A percentile compares a stretch with the other conserved stretches of the same genome.
These are phyloP conservation scores for Sicus ferrugineus DNA, from an alignment of 2,888 invertebrate species.

Conservation along the genomic window DNA sequence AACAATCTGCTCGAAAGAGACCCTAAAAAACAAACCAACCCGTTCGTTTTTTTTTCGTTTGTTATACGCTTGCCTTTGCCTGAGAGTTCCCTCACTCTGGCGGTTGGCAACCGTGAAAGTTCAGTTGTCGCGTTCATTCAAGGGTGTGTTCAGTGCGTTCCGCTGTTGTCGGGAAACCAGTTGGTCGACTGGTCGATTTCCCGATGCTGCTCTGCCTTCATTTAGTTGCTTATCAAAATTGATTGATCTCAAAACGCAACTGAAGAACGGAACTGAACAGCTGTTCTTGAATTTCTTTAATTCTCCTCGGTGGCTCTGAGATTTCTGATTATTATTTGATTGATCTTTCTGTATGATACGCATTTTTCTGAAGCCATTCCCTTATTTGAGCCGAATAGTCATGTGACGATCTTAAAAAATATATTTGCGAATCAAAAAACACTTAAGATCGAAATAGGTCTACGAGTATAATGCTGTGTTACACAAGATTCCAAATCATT, in stretches of 20 bases:
- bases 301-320: background rate
- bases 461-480: no score
- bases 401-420: no score
- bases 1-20: background rate
- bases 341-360: no score
- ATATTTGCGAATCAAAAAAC: no score
- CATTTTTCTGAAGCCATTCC: no score
- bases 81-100: background rate
- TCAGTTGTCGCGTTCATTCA: background rate
- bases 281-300: background rate
- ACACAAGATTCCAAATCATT: no score
- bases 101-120: background rate
- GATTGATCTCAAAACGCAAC: background rate
- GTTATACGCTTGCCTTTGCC: background rate
- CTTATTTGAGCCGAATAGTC: no score
- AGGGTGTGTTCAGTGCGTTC: background rate
- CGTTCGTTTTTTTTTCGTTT: background rate
- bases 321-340: background rate
- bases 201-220: background rate
- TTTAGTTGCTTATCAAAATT: background rate
- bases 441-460: no score
- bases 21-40: constrained; percentile 1
- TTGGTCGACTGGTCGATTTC: background rate
- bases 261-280: background rate
- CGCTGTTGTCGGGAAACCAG: background rate